Conservation (phyloP, 2,113 vertebrate genomes). For the Platichthys stellatus region DNA sequence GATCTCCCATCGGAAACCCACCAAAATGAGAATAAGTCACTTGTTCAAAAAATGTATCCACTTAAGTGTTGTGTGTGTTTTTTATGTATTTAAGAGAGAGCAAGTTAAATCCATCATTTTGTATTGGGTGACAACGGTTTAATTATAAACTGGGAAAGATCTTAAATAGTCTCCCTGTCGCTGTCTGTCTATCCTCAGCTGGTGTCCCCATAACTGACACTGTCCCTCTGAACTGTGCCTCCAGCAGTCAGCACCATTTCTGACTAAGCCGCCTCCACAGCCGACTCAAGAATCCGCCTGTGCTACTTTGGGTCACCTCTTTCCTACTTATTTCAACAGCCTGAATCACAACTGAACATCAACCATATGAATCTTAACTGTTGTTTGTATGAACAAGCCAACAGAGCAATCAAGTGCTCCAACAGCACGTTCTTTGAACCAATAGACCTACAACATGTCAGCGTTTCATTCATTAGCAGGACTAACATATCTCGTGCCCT, state of each 20-base stretch:
- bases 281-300: background rate
- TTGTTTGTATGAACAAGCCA: background rate
- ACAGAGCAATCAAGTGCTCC: background rate
- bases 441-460: slow-evolving; percentile 4
- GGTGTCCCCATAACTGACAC: background rate
- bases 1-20: slow-evolving; percentile 17
- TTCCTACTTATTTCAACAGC: background rate
- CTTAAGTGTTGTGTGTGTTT: background rate
- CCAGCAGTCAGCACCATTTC: background rate
- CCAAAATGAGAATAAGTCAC: background rate
- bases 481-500: background rate
- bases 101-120: slow-evolving; percentile 8
- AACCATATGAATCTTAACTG: too few relatives aligned
- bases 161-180: slow-evolving; percentile 62
- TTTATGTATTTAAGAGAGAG: slow-evolving; percentile 4
- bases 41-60: background rate
- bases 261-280: background rate
- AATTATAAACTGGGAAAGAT: slow-evolving; percentile 55
- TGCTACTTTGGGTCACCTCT: background rate
- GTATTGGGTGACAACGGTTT: slow-evolving; percentile 12
- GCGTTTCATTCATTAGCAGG: slow-evolving; percentile 4
- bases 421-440: background rate
- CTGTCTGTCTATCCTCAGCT: slow-evolving; percentile 40
- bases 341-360: background rate
- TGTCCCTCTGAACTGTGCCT: background rate